phyloP scores from a whole-genome alignment of 30 jellyfish, hydroid and myxozoan genomes.

The Phacellophora camtschatica region DNA sequence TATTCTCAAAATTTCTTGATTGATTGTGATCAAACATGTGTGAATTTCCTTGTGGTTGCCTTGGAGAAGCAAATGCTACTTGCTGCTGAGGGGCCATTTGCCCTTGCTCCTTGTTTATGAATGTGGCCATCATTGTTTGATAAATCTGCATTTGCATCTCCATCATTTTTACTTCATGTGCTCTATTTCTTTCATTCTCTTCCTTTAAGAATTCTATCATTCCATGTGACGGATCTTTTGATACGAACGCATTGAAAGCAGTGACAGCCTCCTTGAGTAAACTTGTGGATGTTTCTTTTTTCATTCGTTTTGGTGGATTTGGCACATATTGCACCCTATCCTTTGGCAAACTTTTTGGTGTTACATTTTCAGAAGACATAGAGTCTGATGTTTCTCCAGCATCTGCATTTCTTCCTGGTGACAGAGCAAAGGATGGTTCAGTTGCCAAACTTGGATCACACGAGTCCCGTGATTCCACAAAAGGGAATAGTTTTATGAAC shows the following conservation, averaged over 20 bases:
- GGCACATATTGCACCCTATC: conserved; percentile 3
- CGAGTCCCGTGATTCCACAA: conserved; percentile 45
- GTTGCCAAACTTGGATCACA: conserved; percentile 38
- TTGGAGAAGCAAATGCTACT: conserved; percentile 1
- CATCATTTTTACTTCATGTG: conserved; percentile 18
- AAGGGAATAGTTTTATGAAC: conserved; percentile 38
- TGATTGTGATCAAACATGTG: background rate
- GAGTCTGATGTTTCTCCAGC: conserved; percentile 1
- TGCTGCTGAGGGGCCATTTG: conserved; percentile 31
- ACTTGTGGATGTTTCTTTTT: conserved; percentile 10
- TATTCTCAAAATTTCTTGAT: conserved; percentile 16
- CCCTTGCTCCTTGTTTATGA: conserved; percentile 37
- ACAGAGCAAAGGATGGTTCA: conserved; percentile 15
- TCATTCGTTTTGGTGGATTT: conserved; percentile 16
- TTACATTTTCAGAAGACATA: background rate
- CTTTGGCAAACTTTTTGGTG: conserved; percentile 7
- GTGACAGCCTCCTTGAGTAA: conserved; percentile 33
- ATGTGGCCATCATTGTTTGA: conserved; percentile 35
- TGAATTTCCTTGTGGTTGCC: conserved; percentile 20
- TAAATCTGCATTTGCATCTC: conserved; percentile 43
- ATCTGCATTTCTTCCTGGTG: background rate
- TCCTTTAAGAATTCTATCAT: conserved; percentile 6
- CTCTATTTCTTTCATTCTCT: conserved; percentile 39
- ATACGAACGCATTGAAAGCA: conserved; percentile 18
- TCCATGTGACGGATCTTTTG: conserved; percentile 16